Percentiles rank a stretch among this genome's conserved stretches.
Conservation (phyloP, 2,888 invertebrate species). For the Eupelmus urozonus region DNA sequence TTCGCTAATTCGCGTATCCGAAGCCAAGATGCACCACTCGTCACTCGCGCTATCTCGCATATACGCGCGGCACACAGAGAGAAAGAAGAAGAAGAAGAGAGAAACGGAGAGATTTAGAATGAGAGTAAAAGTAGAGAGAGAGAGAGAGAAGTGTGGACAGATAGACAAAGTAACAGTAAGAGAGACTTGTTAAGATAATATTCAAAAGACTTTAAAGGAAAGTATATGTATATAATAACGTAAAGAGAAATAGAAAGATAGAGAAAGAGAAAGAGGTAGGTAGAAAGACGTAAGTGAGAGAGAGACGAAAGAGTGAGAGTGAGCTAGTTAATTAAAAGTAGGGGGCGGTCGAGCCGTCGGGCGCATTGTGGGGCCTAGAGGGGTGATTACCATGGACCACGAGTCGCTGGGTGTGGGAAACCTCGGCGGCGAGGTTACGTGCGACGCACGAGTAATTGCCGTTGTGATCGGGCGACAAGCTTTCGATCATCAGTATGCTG, state of each 20-base stretch:
- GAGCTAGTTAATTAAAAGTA: too few relatives aligned
- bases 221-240: background rate
- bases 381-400: slow-evolving; percentile 87
- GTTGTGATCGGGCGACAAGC: slow-evolving; percentile 86
- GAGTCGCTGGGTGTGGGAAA: slow-evolving; percentile 85
- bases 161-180: too few relatives aligned
- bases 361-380: slow-evolving; percentile 68
- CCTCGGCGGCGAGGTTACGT: slow-evolving; percentile 85
- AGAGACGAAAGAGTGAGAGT: slow-evolving; percentile 25
- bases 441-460: slow-evolving; percentile 89
- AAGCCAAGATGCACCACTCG: slow-evolving; percentile 58
- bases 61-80: slow-evolving; percentile 9
- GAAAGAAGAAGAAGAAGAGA: slow-evolving; percentile 29
- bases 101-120: slow-evolving; percentile 36
- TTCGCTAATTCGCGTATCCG: slow-evolving; percentile 47
- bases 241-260: slow-evolving; percentile 14
- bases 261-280: slow-evolving; percentile 5
- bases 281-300: slow-evolving; percentile 6
- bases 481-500: slow-evolving; percentile 88
- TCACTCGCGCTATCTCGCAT: slow-evolving; percentile 26
- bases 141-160: too few relatives aligned
- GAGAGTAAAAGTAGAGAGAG: too few relatives aligned
- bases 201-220: too few relatives aligned
- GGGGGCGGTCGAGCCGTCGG: slow-evolving; percentile 69
- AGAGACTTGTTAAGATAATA: too few relatives aligned